Conservation (phyloP, 2,113 vertebrate species). For the Chrysemys picta region DNA sequence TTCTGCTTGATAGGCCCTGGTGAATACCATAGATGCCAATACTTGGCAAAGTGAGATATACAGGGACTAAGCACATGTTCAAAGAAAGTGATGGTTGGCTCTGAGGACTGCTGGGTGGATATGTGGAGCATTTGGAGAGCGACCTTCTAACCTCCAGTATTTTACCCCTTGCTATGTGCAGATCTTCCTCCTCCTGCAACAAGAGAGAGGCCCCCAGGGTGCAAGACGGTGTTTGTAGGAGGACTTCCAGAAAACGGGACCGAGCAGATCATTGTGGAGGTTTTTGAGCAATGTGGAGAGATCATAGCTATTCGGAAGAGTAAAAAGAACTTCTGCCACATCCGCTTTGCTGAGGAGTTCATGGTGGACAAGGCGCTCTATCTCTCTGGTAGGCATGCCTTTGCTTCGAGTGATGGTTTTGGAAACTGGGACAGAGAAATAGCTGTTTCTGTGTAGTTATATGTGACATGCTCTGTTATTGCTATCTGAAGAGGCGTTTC, state of each 20-base stretch:
- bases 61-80: rapidly evolving
- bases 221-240: slow-evolving; percentile 96
- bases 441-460: neutral
- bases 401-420: neutral
- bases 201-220: slow-evolving; percentile 93
- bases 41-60: rapidly evolving
- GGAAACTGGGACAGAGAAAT: neutral
- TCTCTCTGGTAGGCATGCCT: slow-evolving; percentile 86
- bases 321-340: slow-evolving; percentile 98
- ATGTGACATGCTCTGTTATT: rapidly evolving
- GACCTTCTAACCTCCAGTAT: slow-evolving; percentile 14
- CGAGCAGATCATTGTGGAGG: slow-evolving; percentile 93
- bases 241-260: slow-evolving; percentile 93
- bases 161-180: slow-evolving; percentile 61
- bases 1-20: neutral
- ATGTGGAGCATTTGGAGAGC: neutral
- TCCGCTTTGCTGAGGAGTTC: slow-evolving; percentile 93
- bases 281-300: slow-evolving; percentile 95
- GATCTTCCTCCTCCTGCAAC: slow-evolving; percentile 94
- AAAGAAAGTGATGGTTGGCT: neutral
- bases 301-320: slow-evolving; percentile 96
- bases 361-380: slow-evolving; percentile 96
- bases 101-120: neutral
- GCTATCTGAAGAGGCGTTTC: neutral
- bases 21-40: neutral